phyloP scores from a whole-genome alignment of 2,797 vertebrate species.

The Melanogrammus aeglefinus region DNA sequence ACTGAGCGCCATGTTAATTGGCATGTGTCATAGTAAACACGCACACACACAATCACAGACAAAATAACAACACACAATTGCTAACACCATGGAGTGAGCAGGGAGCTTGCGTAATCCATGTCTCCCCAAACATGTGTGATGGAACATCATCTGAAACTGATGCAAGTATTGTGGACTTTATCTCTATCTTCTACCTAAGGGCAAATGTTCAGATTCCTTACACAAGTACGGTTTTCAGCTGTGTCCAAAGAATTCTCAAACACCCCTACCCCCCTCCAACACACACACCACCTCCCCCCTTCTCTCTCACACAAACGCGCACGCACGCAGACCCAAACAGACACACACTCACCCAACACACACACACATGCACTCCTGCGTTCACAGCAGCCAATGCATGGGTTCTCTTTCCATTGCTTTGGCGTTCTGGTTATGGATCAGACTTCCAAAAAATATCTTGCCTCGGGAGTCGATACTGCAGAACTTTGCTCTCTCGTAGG shows the following conservation, averaged over 20 bases:
- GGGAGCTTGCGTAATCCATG: not conserved
- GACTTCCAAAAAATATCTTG: not conserved
- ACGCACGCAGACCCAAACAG: not conserved
- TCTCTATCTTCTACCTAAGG: constrained; percentile 29
- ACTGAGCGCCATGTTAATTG: not conserved
- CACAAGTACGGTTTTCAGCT: constrained; percentile 14
- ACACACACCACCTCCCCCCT: not conserved
- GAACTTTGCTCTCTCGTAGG: too few relatives aligned
- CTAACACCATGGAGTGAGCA: too few relatives aligned
- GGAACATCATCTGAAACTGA: not conserved
- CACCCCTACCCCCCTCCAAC: not conserved
- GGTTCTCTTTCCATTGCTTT: not conserved
- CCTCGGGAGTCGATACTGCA: not conserved
- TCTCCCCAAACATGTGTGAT: not conserved
- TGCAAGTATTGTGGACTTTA: constrained; percentile 1
- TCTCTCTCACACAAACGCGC: too few relatives aligned
- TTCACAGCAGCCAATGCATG: not conserved
- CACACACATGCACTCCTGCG: not conserved
- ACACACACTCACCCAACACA: not conserved
- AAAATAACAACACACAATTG: not conserved
- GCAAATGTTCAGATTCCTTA: constrained; percentile 30
- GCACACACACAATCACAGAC: not conserved
- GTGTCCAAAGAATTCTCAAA: not conserved
- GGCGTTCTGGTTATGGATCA: not conserved
- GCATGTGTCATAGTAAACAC: not conserved